Evolutionary conservation across 2,888 invertebrate species (phyloP).

Genomic region (Idaea straminata): DNA sequence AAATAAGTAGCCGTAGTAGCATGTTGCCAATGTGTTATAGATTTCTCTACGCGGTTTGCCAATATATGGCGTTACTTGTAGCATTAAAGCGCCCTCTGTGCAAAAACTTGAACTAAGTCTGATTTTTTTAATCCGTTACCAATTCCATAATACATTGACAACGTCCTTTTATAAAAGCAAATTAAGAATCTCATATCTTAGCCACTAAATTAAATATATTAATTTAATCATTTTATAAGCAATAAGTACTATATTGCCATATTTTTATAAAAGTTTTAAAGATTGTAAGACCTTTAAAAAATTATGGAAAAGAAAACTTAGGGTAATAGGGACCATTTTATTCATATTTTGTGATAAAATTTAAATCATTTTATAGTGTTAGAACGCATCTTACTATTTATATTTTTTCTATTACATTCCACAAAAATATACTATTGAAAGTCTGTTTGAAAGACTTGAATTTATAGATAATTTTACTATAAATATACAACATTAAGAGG

Average conservation of each 20-base stretch:
- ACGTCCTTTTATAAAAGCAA: slow-evolving; percentile 2
- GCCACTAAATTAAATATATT: slow-evolving; percentile 34
- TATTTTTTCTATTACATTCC: not conserved
- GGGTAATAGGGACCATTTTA: not conserved
- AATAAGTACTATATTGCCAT: slow-evolving; percentile 42
- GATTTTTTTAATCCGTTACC: slow-evolving; percentile 13
- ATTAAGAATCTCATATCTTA: slow-evolving; percentile 46
- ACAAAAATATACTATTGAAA: not conserved
- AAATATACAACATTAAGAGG: not conserved
- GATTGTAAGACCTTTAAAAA: too few species aligned
- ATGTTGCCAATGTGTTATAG: slow-evolving; percentile 66
- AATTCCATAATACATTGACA: slow-evolving; percentile 30
- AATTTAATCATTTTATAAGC: slow-evolving; percentile 18
- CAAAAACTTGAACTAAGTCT: slow-evolving; percentile 5
- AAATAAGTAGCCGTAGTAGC: slow-evolving; percentile 32
- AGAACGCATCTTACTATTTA: not conserved
- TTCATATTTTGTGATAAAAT: not conserved
- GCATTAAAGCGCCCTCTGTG: slow-evolving; percentile 7
- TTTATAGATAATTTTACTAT: not conserved
- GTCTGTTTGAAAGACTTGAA: not conserved
- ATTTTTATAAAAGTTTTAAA: slow-evolving; percentile 18
- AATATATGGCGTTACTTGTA: slow-evolving; percentile 20
- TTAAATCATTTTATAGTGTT: not conserved
- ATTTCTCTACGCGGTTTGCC: slow-evolving; percentile 24
- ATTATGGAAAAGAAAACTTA: too few species aligned